A percentile compares a stretch with the other conserved stretches of the same genome.
Conservation (phyloP, 2,113 vertebrate genomes). For the Hystrix cristata region DNA sequence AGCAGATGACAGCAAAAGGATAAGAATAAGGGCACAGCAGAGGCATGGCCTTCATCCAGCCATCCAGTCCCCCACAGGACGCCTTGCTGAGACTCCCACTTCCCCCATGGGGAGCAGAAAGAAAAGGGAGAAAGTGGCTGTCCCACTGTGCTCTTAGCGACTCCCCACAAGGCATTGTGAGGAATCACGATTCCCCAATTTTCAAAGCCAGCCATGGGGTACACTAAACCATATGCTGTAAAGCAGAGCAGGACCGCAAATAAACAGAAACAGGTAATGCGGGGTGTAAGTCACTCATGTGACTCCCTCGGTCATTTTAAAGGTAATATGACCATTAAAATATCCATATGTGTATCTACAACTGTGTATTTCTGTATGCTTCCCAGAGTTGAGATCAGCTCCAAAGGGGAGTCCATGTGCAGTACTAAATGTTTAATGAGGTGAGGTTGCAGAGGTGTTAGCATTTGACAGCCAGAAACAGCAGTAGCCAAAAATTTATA, state of each 20-base stretch:
- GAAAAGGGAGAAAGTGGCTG: not conserved
- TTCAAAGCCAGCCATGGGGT: not conserved
- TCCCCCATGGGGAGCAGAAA: rapidly evolving
- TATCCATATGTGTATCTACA: not conserved
- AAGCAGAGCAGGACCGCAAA: not conserved
- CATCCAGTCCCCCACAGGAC: rapidly evolving
- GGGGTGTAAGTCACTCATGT: not conserved
- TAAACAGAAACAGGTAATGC: not conserved
- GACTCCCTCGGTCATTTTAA: not conserved
- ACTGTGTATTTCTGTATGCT: not conserved
- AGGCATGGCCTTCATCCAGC: too few species aligned
- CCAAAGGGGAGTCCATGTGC: not conserved
- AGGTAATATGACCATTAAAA: not conserved
- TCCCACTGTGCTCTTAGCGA: rapidly evolving
- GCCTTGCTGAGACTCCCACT: rapidly evolving
- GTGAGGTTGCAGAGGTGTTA: constrained; percentile 73
- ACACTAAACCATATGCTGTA: not conserved
- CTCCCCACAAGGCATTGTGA: rapidly evolving
- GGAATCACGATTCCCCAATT: not conserved
- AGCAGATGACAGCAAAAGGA: rapidly evolving
- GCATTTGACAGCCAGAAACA: constrained; percentile 73
- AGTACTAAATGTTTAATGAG: constrained; percentile 77
- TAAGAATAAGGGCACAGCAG: not conserved
- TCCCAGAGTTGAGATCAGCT: not conserved
- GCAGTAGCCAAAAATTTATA: constrained; percentile 57